These are phyloP conservation scores for Salarias fasciatus DNA, from an alignment of 2,797 vertebrate species.

Conservation along the genomic window DNA sequence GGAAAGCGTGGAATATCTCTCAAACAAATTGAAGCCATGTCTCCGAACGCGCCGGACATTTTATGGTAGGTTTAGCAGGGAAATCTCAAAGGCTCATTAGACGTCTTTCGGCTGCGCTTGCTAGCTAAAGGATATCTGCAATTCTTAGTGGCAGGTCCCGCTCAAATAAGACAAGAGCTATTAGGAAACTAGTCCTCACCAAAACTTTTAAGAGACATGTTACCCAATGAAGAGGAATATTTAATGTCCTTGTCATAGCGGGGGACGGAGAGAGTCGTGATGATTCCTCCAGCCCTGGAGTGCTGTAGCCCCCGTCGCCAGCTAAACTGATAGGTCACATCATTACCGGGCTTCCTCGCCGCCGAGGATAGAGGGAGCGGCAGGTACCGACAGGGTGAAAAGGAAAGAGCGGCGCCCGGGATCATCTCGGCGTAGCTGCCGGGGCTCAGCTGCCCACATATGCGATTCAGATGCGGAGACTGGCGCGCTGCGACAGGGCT, in stretches of 20 bases:
- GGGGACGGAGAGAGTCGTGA: conserved; percentile 54
- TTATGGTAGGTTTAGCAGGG: conserved; percentile 81
- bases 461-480: conserved; percentile 81
- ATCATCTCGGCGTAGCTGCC: conserved; percentile 61
- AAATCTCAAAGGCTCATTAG: conserved; percentile 86
- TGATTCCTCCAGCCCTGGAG: conserved; percentile 68
- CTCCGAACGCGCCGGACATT: conserved; percentile 68
- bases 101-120: conserved; percentile 73
- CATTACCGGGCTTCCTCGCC: conserved; percentile 76
- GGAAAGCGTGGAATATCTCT: conserved; percentile 69
- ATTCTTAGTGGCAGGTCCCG: conserved; percentile 76
- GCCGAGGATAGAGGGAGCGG: conserved; percentile 59
- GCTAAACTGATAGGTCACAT: conserved; percentile 81
- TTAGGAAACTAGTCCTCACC: conserved; percentile 73
- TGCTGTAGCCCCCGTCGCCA: conserved; percentile 55
- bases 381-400: conserved; percentile 51
- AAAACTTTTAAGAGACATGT: conserved; percentile 77
- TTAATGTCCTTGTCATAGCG: conserved; percentile 65
- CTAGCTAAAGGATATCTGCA: conserved; percentile 81
- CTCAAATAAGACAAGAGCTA: conserved; percentile 79
- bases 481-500: conserved; percentile 68
- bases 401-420: conserved; percentile 53
- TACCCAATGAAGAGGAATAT: conserved; percentile 67
- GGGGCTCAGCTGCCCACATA: conserved; percentile 77
- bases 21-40: conserved; percentile 73